Conservation (phyloP, 2,797 vertebrate species). For the Sphaeramia orbicularis region DNA sequence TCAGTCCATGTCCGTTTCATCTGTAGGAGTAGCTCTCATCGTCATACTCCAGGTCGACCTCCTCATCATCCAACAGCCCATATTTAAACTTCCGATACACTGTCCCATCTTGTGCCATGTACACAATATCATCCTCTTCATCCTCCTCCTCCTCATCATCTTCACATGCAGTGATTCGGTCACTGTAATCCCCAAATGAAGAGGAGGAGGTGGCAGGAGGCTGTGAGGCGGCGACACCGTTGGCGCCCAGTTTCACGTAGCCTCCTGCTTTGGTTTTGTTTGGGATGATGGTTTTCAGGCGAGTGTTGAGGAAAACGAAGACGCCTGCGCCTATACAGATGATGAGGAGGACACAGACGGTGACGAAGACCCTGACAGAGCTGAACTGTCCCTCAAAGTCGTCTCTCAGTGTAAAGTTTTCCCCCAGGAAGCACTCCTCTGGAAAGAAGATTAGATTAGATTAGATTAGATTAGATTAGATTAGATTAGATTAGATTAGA, state of each 20-base stretch:
- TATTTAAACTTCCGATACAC: conserved; percentile 94
- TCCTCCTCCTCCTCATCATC: conserved; percentile 79
- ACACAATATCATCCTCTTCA: conserved; percentile 92
- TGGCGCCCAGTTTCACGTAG: conserved; percentile 85
- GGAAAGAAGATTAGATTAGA: conserved; percentile 5
- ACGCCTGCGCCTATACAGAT: conserved; percentile 79
- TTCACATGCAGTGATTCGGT: conserved; percentile 74
- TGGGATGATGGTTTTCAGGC: conserved; percentile 53
- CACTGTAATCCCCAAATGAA: conserved; percentile 87
- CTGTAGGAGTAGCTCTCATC: conserved; percentile 89
- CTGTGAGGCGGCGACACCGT: conserved; percentile 46
- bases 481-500: too few relatives aligned
- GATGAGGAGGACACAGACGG: conserved; percentile 80
- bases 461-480: too few relatives aligned
- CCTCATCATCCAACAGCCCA: conserved; percentile 90
- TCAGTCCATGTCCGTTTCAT: conserved; percentile 34
- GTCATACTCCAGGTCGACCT: conserved; percentile 94
- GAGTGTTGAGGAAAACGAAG: conserved; percentile 83
- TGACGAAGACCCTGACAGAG: conserved; percentile 69
- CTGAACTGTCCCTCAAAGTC: conserved; percentile 28
- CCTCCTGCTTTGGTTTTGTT: conserved; percentile 68
- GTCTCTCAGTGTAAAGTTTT: conserved; percentile 59
- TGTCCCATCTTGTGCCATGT: conserved; percentile 94
- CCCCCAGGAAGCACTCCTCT: conserved; percentile 76
- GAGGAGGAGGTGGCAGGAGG: conserved; percentile 60